Conservation (phyloP, 2,888 invertebrate species). For the Andrena trimmerana region DNA sequence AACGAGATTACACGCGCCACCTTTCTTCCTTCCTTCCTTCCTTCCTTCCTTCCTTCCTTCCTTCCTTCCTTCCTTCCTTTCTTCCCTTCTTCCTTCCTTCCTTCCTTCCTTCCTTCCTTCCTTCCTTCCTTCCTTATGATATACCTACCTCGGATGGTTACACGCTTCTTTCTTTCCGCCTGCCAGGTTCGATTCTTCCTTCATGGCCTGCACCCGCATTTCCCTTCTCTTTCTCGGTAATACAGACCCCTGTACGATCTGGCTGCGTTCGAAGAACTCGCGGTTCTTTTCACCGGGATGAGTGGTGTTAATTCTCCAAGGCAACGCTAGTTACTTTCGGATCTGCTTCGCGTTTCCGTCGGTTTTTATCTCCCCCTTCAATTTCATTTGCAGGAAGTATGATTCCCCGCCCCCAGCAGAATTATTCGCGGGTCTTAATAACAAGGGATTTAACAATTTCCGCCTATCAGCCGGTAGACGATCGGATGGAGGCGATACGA, state of each 20-base stretch:
- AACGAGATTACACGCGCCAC: conserved; percentile 81
- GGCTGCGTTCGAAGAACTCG: conserved; percentile 22
- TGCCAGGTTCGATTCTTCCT: conserved; percentile 28
- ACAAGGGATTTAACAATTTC: conserved; percentile 14
- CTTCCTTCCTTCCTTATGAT: conserved; percentile 52
- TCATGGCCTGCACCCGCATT: conserved; percentile 19
- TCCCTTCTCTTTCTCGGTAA: not conserved
- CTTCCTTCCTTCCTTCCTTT: conserved; percentile 49
- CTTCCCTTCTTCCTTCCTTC: conserved; percentile 57
- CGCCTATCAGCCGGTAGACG: not conserved
- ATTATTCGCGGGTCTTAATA: conserved; percentile 6
- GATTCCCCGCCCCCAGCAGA: conserved; percentile 2
- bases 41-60: conserved; percentile 62
- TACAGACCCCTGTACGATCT: not conserved
- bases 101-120: conserved; percentile 67
- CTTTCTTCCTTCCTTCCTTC: conserved; percentile 71
- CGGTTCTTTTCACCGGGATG: conserved; percentile 17
- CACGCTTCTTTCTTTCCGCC: conserved; percentile 30
- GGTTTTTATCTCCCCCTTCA: conserved; percentile 28
- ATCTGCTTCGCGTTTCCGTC: conserved; percentile 31
- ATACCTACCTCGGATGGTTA: conserved; percentile 53
- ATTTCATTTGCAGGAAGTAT: conserved; percentile 14
- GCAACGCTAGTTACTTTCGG: conserved; percentile 49
- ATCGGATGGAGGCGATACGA: not conserved
- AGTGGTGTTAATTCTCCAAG: conserved; percentile 47